A percentile compares a stretch with the other conserved stretches of the same genome.
Conservation (phyloP, 2,797 vertebrate genomes). For the Dendrocincla tyrannina region DNA sequence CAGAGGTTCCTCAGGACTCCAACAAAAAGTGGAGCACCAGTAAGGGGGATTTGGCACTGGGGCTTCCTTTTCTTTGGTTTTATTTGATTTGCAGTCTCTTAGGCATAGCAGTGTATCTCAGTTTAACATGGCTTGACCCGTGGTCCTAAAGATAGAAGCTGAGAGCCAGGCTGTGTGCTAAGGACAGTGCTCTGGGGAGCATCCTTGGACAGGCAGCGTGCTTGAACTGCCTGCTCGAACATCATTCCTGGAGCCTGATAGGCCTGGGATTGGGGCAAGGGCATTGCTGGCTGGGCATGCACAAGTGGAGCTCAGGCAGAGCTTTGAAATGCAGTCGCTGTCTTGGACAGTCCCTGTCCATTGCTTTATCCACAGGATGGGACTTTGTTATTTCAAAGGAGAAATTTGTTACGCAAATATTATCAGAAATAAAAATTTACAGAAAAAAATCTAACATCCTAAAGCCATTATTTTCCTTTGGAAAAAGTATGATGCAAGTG, state of each 20-base stretch:
- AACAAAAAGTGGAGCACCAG: background rate
- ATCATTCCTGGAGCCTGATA: background rate
- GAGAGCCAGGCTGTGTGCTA: background rate
- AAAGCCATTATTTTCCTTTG: background rate
- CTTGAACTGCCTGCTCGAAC: background rate
- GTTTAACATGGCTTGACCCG: rapidly evolving
- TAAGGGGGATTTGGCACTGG: background rate
- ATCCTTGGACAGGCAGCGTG: background rate
- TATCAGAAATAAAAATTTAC: background rate
- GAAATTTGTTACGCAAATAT: background rate
- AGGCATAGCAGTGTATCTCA: background rate
- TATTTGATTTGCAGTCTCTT: background rate
- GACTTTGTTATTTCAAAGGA: background rate
- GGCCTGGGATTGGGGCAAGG: background rate
- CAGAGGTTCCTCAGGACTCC: background rate
- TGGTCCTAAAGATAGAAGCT: background rate
- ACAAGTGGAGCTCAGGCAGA: background rate
- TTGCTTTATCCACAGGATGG: background rate
- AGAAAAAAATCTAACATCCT: background rate
- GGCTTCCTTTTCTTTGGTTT: background rate
- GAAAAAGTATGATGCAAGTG: background rate
- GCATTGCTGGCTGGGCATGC: background rate
- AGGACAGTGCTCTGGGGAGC: background rate
- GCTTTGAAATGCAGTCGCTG: background rate
- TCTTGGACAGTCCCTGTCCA: background rate